Percentiles rank a stretch among this genome's conserved stretches.
Evolutionary conservation across 2,888 invertebrate species (phyloP).

Genomic region (Molorchus minor): DNA sequence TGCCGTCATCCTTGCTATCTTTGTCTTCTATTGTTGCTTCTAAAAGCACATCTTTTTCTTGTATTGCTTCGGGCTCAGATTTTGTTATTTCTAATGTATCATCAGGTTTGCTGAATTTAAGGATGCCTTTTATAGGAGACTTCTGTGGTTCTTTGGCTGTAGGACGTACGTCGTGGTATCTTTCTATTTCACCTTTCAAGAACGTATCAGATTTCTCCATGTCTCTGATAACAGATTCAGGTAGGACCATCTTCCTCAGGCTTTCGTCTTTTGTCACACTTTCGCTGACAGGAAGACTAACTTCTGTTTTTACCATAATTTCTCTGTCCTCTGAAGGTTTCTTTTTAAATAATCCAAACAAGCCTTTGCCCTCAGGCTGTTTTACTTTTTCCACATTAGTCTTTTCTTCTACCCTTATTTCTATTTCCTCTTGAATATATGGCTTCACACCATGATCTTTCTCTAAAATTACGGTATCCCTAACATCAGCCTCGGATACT

Average conservation of each 20-base stretch:
- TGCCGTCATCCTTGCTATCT: constrained; percentile 10
- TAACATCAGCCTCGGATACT: not conserved
- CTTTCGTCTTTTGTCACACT: not conserved
- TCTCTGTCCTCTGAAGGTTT: constrained; percentile 22
- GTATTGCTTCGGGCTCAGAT: constrained; percentile 32
- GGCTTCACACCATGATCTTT: not conserved
- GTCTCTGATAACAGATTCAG: constrained; percentile 14
- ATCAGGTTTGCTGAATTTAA: too few species aligned
- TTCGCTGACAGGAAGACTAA: too few species aligned
- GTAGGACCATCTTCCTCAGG: constrained; percentile 1
- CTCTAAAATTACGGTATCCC: not conserved
- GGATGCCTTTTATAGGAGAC: not conserved
- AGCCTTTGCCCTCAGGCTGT: constrained; percentile 4
- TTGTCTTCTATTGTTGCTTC: not conserved
- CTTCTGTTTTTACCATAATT: not conserved
- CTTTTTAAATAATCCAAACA: constrained; percentile 25
- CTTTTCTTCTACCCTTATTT: not conserved
- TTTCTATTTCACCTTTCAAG: constrained; percentile 11
- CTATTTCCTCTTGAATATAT: not conserved
- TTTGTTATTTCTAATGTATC: constrained; percentile 11
- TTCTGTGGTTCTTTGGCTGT: not conserved
- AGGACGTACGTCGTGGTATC: not conserved
- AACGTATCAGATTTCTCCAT: constrained; percentile 4
- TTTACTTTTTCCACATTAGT: constrained; percentile 11
- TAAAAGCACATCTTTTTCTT: constrained; percentile 3